A percentile compares a stretch with the other conserved stretches of the same genome.
Evolutionary conservation across 2,797 vertebrate species (phyloP).

Genomic region (Margarornis squamiger): DNA sequence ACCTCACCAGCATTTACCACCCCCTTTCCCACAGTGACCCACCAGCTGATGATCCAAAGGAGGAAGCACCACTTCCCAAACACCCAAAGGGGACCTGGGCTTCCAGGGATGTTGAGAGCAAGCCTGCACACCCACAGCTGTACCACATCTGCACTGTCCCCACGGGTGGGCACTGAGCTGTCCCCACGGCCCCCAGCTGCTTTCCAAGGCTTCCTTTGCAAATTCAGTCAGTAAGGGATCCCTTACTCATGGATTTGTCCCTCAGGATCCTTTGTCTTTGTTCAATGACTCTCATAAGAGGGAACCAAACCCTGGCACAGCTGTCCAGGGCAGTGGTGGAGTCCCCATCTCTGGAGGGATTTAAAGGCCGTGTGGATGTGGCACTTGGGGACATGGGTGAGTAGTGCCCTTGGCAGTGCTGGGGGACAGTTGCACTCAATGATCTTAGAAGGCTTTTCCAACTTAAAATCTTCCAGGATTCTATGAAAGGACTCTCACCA

Average conservation of each 20-base stretch:
- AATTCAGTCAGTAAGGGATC: neutral
- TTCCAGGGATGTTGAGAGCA: accelerated
- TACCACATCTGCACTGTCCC: neutral
- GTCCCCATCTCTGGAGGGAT: no score
- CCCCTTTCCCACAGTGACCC: accelerated
- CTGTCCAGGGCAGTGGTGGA: neutral
- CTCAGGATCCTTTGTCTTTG: neutral
- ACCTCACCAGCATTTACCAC: neutral
- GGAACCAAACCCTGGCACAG: neutral
- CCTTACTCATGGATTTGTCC: neutral
- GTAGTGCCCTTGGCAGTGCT: neutral
- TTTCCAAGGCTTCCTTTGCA: neutral
- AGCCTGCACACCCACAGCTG: neutral
- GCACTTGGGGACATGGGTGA: neutral
- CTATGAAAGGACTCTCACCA: neutral
- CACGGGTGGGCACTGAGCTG: neutral
- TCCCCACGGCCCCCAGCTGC: accelerated
- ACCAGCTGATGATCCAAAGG: neutral
- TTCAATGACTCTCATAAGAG: accelerated
- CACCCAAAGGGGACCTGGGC: neutral
- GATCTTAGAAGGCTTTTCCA: accelerated
- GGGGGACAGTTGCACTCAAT: accelerated
- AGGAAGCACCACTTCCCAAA: neutral
- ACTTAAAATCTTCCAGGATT: neutral
- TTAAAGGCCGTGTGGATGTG: neutral